phyloP scores from a whole-genome alignment of 2,888 invertebrate genomes.

The Scaeva pyrastri region DNA sequence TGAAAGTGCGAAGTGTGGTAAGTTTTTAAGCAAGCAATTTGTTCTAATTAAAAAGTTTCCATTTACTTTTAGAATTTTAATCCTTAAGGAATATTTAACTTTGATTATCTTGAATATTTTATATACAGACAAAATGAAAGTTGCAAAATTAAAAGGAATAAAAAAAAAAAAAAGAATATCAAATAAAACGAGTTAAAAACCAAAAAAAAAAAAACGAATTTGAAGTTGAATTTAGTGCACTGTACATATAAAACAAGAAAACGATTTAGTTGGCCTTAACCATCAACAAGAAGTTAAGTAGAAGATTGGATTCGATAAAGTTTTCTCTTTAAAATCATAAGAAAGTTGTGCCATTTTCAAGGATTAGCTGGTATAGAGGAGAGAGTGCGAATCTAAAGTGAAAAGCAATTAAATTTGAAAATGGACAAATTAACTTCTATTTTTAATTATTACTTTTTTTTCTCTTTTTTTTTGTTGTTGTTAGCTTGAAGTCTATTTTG shows the following conservation, averaged over 20 bases:
- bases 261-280: background rate
- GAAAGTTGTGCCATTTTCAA: conserved; percentile 1
- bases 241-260: background rate
- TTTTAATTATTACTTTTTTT: background rate
- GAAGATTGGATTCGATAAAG: background rate
- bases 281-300: conserved; percentile 11
- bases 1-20: background rate
- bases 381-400: background rate
- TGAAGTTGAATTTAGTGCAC: conserved; percentile 2
- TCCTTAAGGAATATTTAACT: conserved; percentile 16
- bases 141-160: background rate
- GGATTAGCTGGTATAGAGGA: background rate
- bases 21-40: conserved; percentile 64
- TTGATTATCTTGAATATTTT: conserved; percentile 16
- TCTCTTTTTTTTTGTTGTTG: background rate
- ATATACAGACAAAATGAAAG: conserved; percentile 2
- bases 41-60: conserved; percentile 66
- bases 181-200: background rate
- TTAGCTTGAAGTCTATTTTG: background rate
- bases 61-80: background rate
- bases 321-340: conserved; percentile 10
- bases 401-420: conserved; percentile 16
- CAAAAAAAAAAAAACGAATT: background rate
- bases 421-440: conserved; percentile 3
- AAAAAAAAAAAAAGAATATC: background rate